Evolutionary conservation across 2,797 vertebrate species (phyloP), one percentile per base, ranked within the genome.

Genomic region (Eulemur mongoz): DNA sequence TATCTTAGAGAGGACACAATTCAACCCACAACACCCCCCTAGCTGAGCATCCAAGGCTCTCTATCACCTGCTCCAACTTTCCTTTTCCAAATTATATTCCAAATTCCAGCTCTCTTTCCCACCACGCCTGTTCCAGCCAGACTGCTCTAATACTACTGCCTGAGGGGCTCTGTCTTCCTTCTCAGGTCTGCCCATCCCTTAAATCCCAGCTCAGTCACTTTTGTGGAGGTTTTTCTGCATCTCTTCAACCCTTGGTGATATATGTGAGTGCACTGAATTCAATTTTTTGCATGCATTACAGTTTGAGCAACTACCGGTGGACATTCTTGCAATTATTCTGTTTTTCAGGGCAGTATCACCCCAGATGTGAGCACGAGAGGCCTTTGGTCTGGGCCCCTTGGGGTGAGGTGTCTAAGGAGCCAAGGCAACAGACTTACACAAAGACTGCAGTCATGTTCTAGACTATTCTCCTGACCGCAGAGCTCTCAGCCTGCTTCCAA

Each of bases 241-340:
- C 20, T 38, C 70, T 52, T 5, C 70, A 87, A 17, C 4, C 0
- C 13, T 65, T 57, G 12, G 35, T 69, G 50, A 81, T 7, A 12
- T 0, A 3, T 0, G 2, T 30, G 17, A 54, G 7, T 13, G 15
- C 6, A 1, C 1, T n/a, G 50, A 54, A 43, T 1, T 35, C 13
- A 1, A 7, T 65, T 59, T 86, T 89, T 40, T 20, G 7, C 40
- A 59, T 8, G 27, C 11, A 17, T 54, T 25, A 73, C 23, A 54
- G 18, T 35, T 30, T n/a, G 52, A 43, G 6, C n/a, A 18, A 23
- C 38, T n/a, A 17, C 30, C 38, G 8, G 3, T 1, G 50, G 54
- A n/a, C 5, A 10, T 79, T 20, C 27, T 43, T 79, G 15, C 2
- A 48, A 27, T 48, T 61, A 25, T 61, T 69, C 27, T 30, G 0